Conservation (phyloP, 1,140 invertebrate genomes). For the Phymorhynchus buccinoides region DNA sequence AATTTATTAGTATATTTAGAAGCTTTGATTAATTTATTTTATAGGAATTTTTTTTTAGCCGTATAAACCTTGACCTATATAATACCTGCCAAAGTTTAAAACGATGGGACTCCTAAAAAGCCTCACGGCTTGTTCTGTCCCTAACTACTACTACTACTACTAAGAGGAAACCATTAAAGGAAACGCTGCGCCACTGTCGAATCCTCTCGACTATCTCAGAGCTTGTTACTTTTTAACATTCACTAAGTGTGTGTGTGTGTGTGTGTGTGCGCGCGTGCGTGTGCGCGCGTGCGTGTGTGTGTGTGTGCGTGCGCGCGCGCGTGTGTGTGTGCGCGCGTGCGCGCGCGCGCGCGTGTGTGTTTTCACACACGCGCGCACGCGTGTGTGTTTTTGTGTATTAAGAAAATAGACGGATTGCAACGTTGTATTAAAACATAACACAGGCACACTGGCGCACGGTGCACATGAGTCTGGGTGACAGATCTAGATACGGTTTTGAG, state of each 20-base stretch:
- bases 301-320: background rate
- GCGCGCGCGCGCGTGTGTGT: background rate
- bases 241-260: background rate
- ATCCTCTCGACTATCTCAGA: background rate
- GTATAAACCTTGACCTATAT: too few relatives aligned
- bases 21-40: too few relatives aligned
- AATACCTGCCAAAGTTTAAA: too few relatives aligned
- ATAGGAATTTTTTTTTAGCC: too few relatives aligned
- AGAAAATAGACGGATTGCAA: background rate
- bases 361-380: background rate
- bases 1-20: too few relatives aligned
- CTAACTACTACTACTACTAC: too few relatives aligned
- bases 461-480: too few relatives aligned
- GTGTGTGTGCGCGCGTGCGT: background rate
- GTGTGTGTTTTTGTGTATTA: background rate
- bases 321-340: background rate
- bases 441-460: background rate
- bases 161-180: too few relatives aligned
- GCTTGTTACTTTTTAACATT: background rate
- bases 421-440: background rate
- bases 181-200: background rate
- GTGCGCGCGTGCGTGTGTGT: background rate
- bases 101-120: too few relatives aligned
- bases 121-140: too few relatives aligned
- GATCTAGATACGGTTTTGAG: too few relatives aligned